phyloP scores from a whole-genome alignment of 2,797 vertebrate genomes.

The Cygnus olor region DNA sequence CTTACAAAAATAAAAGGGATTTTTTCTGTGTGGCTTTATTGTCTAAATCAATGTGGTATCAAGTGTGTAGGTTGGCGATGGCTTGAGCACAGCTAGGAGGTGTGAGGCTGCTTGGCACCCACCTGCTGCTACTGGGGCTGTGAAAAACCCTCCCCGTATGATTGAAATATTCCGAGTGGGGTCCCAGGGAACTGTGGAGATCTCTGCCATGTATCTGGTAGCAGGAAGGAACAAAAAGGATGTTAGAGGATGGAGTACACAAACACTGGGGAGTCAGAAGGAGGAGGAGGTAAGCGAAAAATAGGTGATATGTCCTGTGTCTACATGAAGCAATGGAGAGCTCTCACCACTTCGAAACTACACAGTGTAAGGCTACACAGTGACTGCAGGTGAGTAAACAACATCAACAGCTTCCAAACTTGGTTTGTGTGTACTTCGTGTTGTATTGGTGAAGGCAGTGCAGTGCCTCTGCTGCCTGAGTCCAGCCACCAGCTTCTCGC shows the following conservation, averaged over 20 bases:
- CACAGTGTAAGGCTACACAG: not conserved
- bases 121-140: not conserved
- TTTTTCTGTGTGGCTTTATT: not conserved
- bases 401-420: not conserved
- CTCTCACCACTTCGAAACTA: not conserved
- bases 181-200: not conserved
- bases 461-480: not conserved
- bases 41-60: not conserved
- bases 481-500: not conserved
- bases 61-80: not conserved
- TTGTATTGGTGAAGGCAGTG: not conserved
- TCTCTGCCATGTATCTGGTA: accelerated
- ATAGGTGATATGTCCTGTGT: not conserved
- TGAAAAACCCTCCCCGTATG: not conserved
- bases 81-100: not conserved
- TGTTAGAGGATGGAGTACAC: not conserved
- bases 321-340: not conserved
- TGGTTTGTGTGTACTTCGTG: accelerated
- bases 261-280: not conserved
- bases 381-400: not conserved
- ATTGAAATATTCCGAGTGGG: accelerated
- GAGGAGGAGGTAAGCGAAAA: not conserved
- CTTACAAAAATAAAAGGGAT: not conserved
- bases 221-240: not conserved
- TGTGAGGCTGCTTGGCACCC: not conserved